Evolutionary conservation across 1,140 invertebrate genomes (phyloP).

Genomic region (Aphelinus certus): DNA sequence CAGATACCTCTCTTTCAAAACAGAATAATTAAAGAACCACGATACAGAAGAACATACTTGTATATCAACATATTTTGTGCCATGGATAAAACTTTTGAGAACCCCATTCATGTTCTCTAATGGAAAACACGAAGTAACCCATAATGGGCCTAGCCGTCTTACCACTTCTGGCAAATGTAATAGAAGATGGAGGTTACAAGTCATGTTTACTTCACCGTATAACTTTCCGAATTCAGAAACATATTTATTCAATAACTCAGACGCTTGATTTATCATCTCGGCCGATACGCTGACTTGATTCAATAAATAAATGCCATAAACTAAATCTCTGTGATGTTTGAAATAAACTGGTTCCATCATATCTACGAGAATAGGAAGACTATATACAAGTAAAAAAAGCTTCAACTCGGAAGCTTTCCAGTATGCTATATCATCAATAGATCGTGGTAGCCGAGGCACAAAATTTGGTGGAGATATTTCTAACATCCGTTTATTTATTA

Average conservation of each 20-base stretch:
- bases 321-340: constrained; percentile 40
- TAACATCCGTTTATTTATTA: constrained; percentile 34
- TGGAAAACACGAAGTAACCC: constrained; percentile 33
- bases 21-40: constrained; percentile 2
- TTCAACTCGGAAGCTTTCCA: constrained; percentile 47
- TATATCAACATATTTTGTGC: constrained; percentile 5
- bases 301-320: constrained; percentile 20
- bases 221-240: constrained; percentile 26
- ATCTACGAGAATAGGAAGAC: constrained; percentile 34
- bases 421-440: constrained; percentile 31
- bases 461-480: constrained; percentile 35
- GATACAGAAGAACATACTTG: constrained; percentile 20
- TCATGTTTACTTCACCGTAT: constrained; percentile 19
- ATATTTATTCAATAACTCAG: constrained; percentile 10
- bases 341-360: constrained; percentile 37
- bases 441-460: constrained; percentile 35
- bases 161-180: constrained; percentile 37
- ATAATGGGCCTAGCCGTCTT: constrained; percentile 33
- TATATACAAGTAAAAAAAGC: constrained; percentile 37
- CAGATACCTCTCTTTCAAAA: constrained; percentile 12
- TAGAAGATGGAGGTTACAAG: constrained; percentile 33
- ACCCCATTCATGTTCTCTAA: constrained; percentile 41
- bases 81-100: constrained; percentile 25
- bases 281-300: not conserved
- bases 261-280: constrained; percentile 7